Evolutionary conservation across 2,113 vertebrate species (phyloP).

Genomic region (Lota lota): DNA sequence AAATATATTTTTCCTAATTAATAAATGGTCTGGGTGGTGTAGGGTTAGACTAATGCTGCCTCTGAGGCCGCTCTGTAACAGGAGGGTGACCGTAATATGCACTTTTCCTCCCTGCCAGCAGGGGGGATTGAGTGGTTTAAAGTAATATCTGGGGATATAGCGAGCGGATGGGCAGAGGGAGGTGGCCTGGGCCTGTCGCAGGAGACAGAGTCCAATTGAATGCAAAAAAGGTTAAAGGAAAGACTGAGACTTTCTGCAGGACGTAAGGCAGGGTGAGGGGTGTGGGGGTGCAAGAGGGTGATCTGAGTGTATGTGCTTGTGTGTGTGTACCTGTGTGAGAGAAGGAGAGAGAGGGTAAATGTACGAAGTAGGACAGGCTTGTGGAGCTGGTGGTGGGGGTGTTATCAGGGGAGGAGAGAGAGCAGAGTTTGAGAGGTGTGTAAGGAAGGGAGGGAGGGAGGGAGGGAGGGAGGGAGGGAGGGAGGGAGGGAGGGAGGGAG

Average conservation of each 20-base stretch:
- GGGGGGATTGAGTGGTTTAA: background rate
- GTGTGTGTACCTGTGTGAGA: no score
- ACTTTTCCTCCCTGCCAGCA: no score
- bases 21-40: no score
- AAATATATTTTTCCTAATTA: no score
- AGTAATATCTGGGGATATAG: background rate
- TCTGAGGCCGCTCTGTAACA: background rate
- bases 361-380: no score
- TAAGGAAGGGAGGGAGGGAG: background rate
- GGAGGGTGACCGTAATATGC: background rate
- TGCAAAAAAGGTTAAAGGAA: background rate
- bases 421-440: no score
- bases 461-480: background rate
- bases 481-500: background rate
- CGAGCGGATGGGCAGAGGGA: background rate
- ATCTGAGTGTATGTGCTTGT: background rate
- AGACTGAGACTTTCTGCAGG: conserved; percentile 21
- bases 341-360: no score
- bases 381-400: background rate
- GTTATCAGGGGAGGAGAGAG: background rate
- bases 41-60: no score
- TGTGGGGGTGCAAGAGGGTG: conserved; percentile 18
- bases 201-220: conserved; percentile 11
- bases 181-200: conserved; percentile 1
- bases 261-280: conserved; percentile 18